Base-by-base conservation (phyloP, 2,113 vertebrate genomes). In the Planiliza haematocheilus region DNA sequence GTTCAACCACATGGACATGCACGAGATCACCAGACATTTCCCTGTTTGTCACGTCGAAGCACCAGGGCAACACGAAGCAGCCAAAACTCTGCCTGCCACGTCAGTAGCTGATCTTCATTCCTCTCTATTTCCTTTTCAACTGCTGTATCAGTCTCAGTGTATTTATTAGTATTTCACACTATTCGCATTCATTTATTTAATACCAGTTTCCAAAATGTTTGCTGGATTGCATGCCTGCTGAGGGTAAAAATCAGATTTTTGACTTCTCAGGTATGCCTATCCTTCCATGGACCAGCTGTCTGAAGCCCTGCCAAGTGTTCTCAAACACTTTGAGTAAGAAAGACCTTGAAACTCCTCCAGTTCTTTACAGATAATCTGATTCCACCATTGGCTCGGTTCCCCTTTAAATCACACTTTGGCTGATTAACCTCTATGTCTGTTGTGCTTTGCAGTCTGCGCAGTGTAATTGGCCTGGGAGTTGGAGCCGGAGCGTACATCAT, bases 201-300 rank as follows among this genome's bases (percentile, higher is more conserved):
- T 2, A 58, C 60, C 16, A 49, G 4, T 46, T 57, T 10, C 0
- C n/a, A 0, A 42, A 4, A 17, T 4, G 13, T 18, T 20, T 7
- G 1, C n/a, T 8, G 37, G 8, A 51, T 3, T 18, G 6, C 1
- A 10, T 65, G 36, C 34, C 39, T 42, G 39, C 50, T 81, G 42
- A 71, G 16, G 8, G 5, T 55, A 63, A 53, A 63, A 53, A 55
- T 16, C 39, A 73, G 14, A 69, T 4, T 8, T 66, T 37, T 88
- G 53, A 68, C 46, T 42, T 39, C 14, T 63, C 71, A 99, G 97
- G 77, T 95, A 95, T 8, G 85, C 92, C 59, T 99, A 98, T 72
- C 97, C 97, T 0, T 93, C 96, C 49, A 96, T 99, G 95, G 97
- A 99, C 75, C 96, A 99, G 84, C 89, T 99, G 82, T 95, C 97